Base-by-base conservation (phyloP, 2,797 vertebrate species). In the Astyanax mexicanus region DNA sequence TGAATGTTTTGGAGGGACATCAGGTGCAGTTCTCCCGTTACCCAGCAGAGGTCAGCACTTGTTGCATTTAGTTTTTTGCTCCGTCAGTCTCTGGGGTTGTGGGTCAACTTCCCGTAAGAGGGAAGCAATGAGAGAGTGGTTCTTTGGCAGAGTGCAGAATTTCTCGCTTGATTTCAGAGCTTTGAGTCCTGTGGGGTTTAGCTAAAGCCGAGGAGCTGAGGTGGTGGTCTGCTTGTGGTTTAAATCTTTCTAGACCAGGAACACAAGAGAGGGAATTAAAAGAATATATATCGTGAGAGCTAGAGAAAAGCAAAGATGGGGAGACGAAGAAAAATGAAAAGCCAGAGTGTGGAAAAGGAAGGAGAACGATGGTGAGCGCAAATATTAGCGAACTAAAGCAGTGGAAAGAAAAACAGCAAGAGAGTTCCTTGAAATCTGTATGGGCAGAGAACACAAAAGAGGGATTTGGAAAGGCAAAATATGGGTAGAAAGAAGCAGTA, bases 31-130 rank as follows among this genome's bases (percentile, higher is more conserved):
- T 84, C 81, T 62, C 7, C 6, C 40, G 67, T 66, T 69, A 70
- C 72, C 88, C 89, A 90, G 83, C 74, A 91, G 90, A 88, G 88
- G 90, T 87, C 91, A 86, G 84, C 83, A 86, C 80, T 81, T 54
- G 29, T 88, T 77, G 81, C 54, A 81, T 29, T 32, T 70, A 77
- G 77, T 85, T 68, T n/a, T 32, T 32, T 19, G 25, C 21, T 38
- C 15, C 49, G 23, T 40, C 40, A 60, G 29, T 71, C 49, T 19
- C 58, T 44, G 29, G 60, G 54, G 51, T 37, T 12, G 10, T 38
- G 12, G 6, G 17, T 67, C 44, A 71, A 45, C 42, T 55, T 72
- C 61, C 61, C 13, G 29, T 23, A 51, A 1, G 17, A 72, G 68
- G 29, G 17, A 75, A 49, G 60, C 3, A 35, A 19, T 23, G 25